Evolutionary conservation across 2,797 vertebrate species (phyloP), one percentile per base, ranked within the genome.

Genomic region (Triplophysa yarkandensis): DNA sequence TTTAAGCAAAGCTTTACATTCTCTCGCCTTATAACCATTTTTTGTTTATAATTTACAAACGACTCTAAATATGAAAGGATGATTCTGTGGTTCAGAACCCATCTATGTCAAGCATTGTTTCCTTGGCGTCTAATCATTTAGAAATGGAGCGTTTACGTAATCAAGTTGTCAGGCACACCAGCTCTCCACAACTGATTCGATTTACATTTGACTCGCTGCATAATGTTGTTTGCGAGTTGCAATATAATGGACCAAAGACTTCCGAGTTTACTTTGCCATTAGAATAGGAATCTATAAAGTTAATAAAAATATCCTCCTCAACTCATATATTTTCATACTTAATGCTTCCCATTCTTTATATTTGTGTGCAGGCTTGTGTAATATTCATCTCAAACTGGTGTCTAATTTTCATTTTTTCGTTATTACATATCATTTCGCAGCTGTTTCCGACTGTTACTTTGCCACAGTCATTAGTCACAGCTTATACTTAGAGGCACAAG

Each of bases 181-280:
- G 28, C 27, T 50, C 34, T 68, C 30, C 52, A 32, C 19, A 32
- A 4, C 34, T 34, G 43, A 67, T 55, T 68, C 36, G 54, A 58
- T 72, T 73, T 68, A 63, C 63, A 34, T 63, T 39, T 27, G 16
- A 67, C 28, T 23, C 1, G 2, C 4, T 19, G 25, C 27, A 30
- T 65, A 63, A 70, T 78, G 19, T 19, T 61, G 52, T 44, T 68
- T 70, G 32, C 46, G 30, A 52, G 27, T 21, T 41, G 21, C 39
- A 57, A 61, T 32, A 60, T 69, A 44, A 71, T 46, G 39, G 34
- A 21, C 34, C 19, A 68, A 68, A 54, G 13, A 67, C n/a, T 57
- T 63, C 13, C 58, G 25, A 54, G 32, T 68, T 62, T 16, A 68
- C 52, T 68, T 57, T 50, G 63, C 66, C n/a, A 68, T 78, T 16